Evolutionary conservation across 2,113 vertebrate genomes (phyloP).

Genomic region (Zosterops japonicus): DNA sequence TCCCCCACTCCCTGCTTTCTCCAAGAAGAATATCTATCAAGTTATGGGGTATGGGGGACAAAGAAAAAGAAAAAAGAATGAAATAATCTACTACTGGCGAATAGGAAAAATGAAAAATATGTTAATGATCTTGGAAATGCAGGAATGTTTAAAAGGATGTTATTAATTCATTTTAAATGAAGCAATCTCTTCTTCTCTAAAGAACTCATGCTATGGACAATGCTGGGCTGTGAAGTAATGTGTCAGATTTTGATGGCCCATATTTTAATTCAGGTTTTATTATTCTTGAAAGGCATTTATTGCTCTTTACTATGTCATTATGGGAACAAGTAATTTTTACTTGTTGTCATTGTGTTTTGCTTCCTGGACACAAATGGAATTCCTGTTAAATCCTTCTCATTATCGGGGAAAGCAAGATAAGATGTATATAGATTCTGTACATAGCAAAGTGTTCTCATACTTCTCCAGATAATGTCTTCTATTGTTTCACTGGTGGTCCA

Average conservation of each 20-base stretch:
- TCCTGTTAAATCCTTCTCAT: conserved; percentile 1
- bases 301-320: conserved; percentile 39
- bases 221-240: neutral
- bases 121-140: conserved; percentile 1
- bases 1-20: neutral
- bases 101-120: conserved; percentile 20
- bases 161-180: conserved; percentile 32
- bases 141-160: neutral
- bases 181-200: neutral
- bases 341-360: conserved; percentile 10
- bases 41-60: neutral
- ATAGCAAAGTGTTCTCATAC: neutral
- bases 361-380: neutral
- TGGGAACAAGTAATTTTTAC: conserved; percentile 16
- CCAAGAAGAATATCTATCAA: conserved; percentile 34
- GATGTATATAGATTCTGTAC: neutral
- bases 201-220: neutral
- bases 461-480: neutral
- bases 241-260: neutral
- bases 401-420: neutral
- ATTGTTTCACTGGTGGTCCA: neutral
- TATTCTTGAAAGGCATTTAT: conserved; percentile 17
- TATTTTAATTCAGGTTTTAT: conserved; percentile 50
- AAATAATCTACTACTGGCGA: neutral
- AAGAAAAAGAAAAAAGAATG: neutral